These are phyloP conservation scores for Megastigmus dorsalis DNA, from an alignment of 2,888 invertebrate genomes.

Conservation along the genomic window DNA sequence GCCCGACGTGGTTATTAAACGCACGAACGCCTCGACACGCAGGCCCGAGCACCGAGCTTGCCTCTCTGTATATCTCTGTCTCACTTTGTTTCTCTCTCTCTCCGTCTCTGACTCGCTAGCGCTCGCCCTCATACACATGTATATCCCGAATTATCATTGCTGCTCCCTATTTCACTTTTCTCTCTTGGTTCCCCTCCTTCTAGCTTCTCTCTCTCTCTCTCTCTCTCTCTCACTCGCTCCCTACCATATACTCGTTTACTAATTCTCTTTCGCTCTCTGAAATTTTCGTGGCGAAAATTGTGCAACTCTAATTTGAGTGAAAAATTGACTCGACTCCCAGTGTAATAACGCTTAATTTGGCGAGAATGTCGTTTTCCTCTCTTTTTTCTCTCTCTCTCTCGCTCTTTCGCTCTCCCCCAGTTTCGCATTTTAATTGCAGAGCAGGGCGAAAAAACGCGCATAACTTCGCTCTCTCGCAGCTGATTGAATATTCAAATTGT, in stretches of 20 bases:
- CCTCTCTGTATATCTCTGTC: neutral
- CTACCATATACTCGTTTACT: constrained; percentile 18
- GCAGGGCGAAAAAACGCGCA: neutral
- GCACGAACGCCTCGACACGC: constrained; percentile 56
- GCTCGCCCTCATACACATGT: constrained; percentile 32
- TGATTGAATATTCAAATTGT: constrained; percentile 1
- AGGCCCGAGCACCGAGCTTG: constrained; percentile 19
- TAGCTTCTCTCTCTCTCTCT: constrained; percentile 19
- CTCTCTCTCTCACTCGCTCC: neutral
- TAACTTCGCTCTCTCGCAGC: neutral
- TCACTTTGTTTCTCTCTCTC: neutral
- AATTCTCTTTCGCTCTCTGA: constrained; percentile 41
- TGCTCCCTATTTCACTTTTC: constrained; percentile 29
- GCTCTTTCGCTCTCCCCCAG: too few relatives aligned
- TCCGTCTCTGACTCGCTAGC: too few relatives aligned
- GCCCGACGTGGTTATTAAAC: constrained; percentile 57
- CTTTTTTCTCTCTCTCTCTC: neutral
- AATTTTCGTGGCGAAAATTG: constrained; percentile 33
- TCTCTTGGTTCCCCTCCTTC: constrained; percentile 19
- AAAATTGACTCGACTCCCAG: constrained; percentile 19
- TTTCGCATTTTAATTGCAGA: neutral
- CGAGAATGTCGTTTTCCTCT: neutral
- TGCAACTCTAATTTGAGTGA: constrained; percentile 36
- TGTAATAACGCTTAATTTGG: constrained; percentile 10
- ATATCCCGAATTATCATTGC: constrained; percentile 49